phyloP scores from a whole-genome alignment of 92 coral and sea anemone species.

The Porites lobata region DNA sequence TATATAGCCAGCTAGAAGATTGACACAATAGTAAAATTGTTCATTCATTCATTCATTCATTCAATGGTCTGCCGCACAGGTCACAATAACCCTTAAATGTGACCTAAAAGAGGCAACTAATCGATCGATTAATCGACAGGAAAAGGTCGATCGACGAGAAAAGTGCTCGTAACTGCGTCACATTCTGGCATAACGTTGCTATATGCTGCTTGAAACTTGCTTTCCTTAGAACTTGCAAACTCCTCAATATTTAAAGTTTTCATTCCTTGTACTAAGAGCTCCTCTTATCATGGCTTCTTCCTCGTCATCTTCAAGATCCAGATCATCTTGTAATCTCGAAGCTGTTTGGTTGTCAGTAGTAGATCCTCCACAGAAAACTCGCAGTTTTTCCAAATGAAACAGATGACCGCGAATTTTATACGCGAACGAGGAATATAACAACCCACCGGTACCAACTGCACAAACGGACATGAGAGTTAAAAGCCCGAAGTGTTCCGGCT shows the following conservation, averaged over 20 bases:
- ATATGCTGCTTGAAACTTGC: no score
- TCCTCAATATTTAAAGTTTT: conserved; percentile 21
- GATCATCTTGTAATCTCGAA: conserved; percentile 24
- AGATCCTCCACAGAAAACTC: conserved; percentile 37
- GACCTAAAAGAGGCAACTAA: no score
- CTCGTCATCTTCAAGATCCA: conserved; percentile 59
- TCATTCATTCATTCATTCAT: no score
- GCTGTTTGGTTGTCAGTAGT: background rate
- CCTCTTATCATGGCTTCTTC: conserved; percentile 76
- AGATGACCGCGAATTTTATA: conserved; percentile 90
- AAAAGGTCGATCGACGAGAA: no score
- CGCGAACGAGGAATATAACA: conserved; percentile 86
- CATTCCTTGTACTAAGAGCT: conserved; percentile 49
- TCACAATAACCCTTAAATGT: no score
- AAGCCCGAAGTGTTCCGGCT: conserved; percentile 87
- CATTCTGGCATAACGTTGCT: no score
- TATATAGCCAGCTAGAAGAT: no score
- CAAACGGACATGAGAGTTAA: conserved; percentile 85
- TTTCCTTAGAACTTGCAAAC: background rate
- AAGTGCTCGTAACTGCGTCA: no score
- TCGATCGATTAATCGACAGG: no score
- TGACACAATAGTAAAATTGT: no score
- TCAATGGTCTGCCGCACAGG: no score
- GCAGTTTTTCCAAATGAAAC: conserved; percentile 86
- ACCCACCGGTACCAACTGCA: conserved; percentile 83